Evolutionary conservation across 2,888 invertebrate genomes (phyloP), one percentile per base, ranked within the genome.

Genomic region (Frankliniella fusca): DNA sequence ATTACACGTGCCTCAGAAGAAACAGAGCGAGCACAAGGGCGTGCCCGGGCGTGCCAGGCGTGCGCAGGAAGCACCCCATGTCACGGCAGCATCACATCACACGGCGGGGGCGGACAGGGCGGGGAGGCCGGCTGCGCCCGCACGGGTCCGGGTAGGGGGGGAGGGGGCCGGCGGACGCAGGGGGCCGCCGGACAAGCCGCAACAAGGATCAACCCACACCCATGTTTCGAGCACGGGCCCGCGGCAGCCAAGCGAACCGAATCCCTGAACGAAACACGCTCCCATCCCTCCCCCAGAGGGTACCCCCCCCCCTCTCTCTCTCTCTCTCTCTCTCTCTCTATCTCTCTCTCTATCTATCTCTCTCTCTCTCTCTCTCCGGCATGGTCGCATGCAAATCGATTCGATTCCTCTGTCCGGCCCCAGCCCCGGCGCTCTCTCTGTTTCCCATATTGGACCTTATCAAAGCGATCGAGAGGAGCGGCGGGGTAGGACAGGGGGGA

Each of bases 231-330:
- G 38, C 38, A 38, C 38, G 38, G 38, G 38, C 38, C 54, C 54
- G 70, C 70, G 61, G 61, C 61, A 61, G 61, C 61, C 61, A n/a
- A 61, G 61, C 61, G 61, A 7, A 61, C 61, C 61, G 61, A n/a
- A 18, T 20, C 61, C 38, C 38, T 38, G 38, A 38, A 54, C 54
- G 54, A 15, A 54, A 54, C 54, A 54, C 20, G 18, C 54, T 54
- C 18, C 54, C 54, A 11, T 54, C 54, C 54, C 54, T 54, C 18
- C 54, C 15, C 54, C 15, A 15, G 54, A 15, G 18, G 54, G 54
- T 12, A 11, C 2, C 54, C 54, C 15, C 54, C 15, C 54, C 2
- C 8, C 70, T 27, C 9, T 65, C n/a, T 7, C 65, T 65, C 18
- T 7, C 65, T n/a, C 65, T 65, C 8, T 65, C 20, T n/a, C 65